Evolutionary conservation across 2,797 vertebrate species (phyloP), one percentile per base, ranked within the genome.

Genomic region (Cryptoprocta ferox): DNA sequence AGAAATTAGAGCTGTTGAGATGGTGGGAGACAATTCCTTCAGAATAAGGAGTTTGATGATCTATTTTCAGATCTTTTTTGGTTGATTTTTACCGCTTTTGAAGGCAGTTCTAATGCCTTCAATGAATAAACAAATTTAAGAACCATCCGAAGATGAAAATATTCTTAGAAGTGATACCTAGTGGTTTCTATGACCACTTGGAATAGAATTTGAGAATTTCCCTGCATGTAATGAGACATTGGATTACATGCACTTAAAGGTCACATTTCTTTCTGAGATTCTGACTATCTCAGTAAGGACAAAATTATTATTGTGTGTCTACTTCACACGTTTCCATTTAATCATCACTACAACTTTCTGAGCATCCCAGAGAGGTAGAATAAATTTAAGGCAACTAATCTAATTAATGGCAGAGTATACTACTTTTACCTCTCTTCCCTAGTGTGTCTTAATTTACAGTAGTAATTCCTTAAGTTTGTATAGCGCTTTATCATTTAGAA

Each of bases 1-100:
- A 79, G 68, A 26, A 53, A 83, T 78, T 89, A 85, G 73, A 66
- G 50, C 30, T 59, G 8, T 94, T 96, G 87, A 87, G 61, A 61
- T 82, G 68, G 59, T 81, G 71, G 66, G 53, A 71, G 73, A 85
- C 32, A 56, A 35, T 48, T 59, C 32, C 6, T 78, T 53, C 32
- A 63, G 68, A 92, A 75, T 82, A 28, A 50, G 85, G 35, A 30
- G 21, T 91, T 84, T 61, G 37, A 24, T 61, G 11, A 21, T 83
- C 48, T 89, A 21, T 83, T 93, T 93, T 75, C 37, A 81, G 5
- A 28, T 80, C 45, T 73, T n/a, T 90, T 50, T 39, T 24, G 26
- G 28, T 76, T 85, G 75, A 7, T 28, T 82, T 91, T 82, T 75
- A 48, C 30, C 82, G 12, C 28, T 82, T 91, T 86, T 82, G 30